phyloP scores from a whole-genome alignment of 2,113 vertebrate genomes.

The Cyprinodon brontotheroides region DNA sequence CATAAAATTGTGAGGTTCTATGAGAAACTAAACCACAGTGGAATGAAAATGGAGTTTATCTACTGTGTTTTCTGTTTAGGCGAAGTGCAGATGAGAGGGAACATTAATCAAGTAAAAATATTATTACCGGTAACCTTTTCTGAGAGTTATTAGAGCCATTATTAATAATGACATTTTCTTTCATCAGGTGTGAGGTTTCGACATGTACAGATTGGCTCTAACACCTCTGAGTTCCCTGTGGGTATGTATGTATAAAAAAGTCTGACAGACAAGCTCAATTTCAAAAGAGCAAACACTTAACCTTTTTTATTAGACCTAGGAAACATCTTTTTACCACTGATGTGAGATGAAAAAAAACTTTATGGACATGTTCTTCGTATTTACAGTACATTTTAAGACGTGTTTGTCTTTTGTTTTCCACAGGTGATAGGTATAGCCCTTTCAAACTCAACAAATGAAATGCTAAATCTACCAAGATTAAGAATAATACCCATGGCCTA shows the following conservation, averaged over 20 bases:
- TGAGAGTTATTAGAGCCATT: slow-evolving; percentile 31
- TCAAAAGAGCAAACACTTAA: background rate
- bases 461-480: background rate
- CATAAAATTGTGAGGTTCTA: slow-evolving; percentile 14
- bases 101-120: slow-evolving; percentile 20
- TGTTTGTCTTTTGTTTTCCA: background rate
- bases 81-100: background rate
- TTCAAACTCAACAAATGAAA: background rate
- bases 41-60: slow-evolving; percentile 31
- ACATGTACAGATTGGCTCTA: slow-evolving; percentile 26
- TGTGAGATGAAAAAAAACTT: background rate
- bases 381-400: background rate
- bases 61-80: background rate
- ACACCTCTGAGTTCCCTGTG: slow-evolving; percentile 8
- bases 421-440: background rate
- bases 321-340: background rate
- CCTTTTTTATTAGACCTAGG: background rate
- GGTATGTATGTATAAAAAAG: slow-evolving; percentile 16
- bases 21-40: slow-evolving; percentile 22
- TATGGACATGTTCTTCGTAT: background rate
- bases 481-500: background rate
- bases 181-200: slow-evolving; percentile 43
- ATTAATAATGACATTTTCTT: slow-evolving; percentile 34
- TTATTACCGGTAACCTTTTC: slow-evolving; percentile 33
- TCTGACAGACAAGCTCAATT: slow-evolving; percentile 33